Percentiles rank a stretch among this genome's conserved stretches.
Evolutionary conservation across 2,888 invertebrate genomes (phyloP).

Genomic region (Caenorhabditis panamensis): DNA sequence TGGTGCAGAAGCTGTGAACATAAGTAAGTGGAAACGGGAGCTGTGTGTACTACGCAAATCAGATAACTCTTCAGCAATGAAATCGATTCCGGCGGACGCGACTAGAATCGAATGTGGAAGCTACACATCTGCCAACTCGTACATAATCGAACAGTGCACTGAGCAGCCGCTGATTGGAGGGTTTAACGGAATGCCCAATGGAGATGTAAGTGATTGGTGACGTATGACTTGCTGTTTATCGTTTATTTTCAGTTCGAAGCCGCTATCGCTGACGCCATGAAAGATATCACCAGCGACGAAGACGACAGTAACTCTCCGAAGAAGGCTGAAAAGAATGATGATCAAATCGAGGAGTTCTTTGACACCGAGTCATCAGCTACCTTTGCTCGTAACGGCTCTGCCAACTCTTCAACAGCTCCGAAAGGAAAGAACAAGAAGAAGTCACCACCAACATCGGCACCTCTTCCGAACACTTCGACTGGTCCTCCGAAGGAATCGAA

Average conservation of each 20-base stretch:
- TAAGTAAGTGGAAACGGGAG: constrained; percentile 55
- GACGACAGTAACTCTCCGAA: constrained; percentile 4
- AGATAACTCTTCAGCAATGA: constrained; percentile 25
- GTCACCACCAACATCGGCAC: constrained; percentile 36
- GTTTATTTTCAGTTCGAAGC: constrained; percentile 58
- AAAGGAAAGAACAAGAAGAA: constrained; percentile 38
- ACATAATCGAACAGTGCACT: constrained; percentile 12
- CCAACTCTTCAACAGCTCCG: background rate
- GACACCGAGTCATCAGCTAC: constrained; percentile 53
- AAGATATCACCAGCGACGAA: constrained; percentile 48
- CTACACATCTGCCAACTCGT: constrained; percentile 52
- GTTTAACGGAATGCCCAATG: constrained; percentile 9
- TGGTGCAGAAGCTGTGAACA: constrained; percentile 53
- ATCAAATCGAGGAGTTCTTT: constrained; percentile 48
- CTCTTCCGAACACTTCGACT: background rate
- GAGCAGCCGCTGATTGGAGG: constrained; percentile 24
- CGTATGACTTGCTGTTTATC: too few species aligned
- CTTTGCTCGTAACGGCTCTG: constrained; percentile 38
- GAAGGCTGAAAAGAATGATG: background rate
- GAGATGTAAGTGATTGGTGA: constrained; percentile 28
- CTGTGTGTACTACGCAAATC: background rate
- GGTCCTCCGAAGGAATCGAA: background rate
- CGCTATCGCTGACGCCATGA: constrained; percentile 72
- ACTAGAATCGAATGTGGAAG: constrained; percentile 67
- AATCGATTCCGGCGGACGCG: constrained; percentile 51